phyloP scores from a whole-genome alignment of 2,888 invertebrate genomes.

The Agrilus mali region DNA sequence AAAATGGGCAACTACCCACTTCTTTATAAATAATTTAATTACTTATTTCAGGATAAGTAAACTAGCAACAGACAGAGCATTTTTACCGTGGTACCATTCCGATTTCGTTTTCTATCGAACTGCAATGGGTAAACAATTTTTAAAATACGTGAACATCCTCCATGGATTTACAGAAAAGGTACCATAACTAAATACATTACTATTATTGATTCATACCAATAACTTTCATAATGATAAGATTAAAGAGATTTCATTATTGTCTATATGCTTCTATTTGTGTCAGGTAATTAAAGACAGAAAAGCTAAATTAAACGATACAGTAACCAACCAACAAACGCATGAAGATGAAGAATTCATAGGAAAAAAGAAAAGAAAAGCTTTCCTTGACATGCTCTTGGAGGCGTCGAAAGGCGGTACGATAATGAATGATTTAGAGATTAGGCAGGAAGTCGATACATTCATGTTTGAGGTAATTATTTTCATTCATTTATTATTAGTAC shows the following conservation, averaged over 20 bases:
- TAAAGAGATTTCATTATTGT: too few relatives aligned
- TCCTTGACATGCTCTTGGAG: constrained; percentile 27
- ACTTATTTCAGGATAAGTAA: constrained; percentile 5
- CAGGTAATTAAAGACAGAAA: constrained; percentile 16
- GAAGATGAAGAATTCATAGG: constrained; percentile 12
- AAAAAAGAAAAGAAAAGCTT: constrained; percentile 24
- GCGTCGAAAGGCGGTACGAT: constrained; percentile 18
- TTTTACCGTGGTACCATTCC: constrained; percentile 35
- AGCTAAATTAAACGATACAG: not conserved
- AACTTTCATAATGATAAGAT: too few relatives aligned
- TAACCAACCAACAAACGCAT: not conserved
- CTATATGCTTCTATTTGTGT: not conserved
- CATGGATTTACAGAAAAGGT: constrained; percentile 40
- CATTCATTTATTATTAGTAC: not conserved
- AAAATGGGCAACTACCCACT: too few relatives aligned
- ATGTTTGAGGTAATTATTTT: constrained; percentile 29
- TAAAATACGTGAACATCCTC: constrained; percentile 33
- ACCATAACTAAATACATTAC: constrained; percentile 6
- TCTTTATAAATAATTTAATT: too few relatives aligned
- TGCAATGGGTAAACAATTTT: constrained; percentile 30
- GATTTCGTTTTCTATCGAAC: constrained; percentile 34
- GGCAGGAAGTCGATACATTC: constrained; percentile 33
- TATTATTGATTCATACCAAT: too few relatives aligned
- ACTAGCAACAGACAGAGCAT: constrained; percentile 10
- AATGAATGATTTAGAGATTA: constrained; percentile 25